phyloP scores from a whole-genome alignment of 2,113 vertebrate species.

The Neolamprologus falcicula region DNA sequence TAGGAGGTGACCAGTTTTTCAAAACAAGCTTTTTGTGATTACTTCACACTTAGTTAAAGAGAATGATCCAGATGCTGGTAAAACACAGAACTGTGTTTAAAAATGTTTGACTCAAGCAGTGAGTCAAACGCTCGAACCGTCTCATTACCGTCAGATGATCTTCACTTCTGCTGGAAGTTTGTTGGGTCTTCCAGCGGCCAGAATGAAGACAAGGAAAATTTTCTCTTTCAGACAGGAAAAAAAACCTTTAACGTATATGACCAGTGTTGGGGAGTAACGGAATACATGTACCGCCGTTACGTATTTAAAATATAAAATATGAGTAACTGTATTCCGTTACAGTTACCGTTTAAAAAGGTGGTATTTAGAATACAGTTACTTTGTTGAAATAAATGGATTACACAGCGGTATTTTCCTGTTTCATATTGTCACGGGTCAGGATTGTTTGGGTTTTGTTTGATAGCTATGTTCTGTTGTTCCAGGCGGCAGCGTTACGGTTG shows the following conservation, averaged over 20 bases:
- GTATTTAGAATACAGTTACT: no score
- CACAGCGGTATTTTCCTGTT: accelerated
- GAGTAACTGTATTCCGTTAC: no score
- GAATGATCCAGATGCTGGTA: not conserved
- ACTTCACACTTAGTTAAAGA: not conserved
- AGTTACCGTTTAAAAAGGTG: no score
- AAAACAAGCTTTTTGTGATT: not conserved
- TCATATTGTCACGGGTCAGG: no score
- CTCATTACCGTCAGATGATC: not conserved
- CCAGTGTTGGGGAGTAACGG: not conserved
- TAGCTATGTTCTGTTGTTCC: no score
- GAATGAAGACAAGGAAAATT: not conserved
- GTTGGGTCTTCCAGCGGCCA: not conserved
- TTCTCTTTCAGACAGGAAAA: not conserved
- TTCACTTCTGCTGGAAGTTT: not conserved
- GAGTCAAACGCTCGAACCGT: not conserved
- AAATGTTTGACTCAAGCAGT: not conserved
- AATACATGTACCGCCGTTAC: accelerated
- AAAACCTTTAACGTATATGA: not conserved
- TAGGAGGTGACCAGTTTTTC: not conserved
- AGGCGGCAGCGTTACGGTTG: no score
- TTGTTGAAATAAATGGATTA: no score
- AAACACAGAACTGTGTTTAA: not conserved
- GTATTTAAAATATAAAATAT: not conserved
- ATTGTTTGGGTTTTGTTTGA: no score